Base-by-base conservation (phyloP, 2,888 invertebrate species). In the Drosophila picticornis region DNA sequence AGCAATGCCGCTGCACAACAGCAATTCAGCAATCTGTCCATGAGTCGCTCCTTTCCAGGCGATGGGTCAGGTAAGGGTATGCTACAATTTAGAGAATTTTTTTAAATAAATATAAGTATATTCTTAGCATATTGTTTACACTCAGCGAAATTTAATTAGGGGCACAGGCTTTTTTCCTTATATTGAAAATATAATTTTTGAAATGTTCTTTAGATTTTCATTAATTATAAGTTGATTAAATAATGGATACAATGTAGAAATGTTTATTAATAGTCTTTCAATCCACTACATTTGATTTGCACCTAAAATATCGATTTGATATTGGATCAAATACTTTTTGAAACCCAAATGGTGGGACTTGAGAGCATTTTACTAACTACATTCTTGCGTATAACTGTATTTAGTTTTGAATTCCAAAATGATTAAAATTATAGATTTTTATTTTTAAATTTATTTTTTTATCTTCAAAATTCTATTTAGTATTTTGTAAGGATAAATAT, bases 11-110 rank as follows among this genome's bases (percentile, higher is more conserved):
- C 90, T 48, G 90, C 91, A 52, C 92, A 91, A 69, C 91, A 91
- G 62, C 93, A 93, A 64, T 93, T 91, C 58, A 93, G 90, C 59
- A 93, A 93, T 78, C 90, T 93, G 88, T 90, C 91, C 75, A 92
- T 93, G 88, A 93, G 90, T 75, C 88, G 93, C 38, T 91, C 90
- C 19, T 93, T 92, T 80, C 91, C 92, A 40, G 89, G 91, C 59
- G 93, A 93, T 66, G 93, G 91, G 43, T 75, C 93, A 91, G 91
- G 93, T 92, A 92, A 91, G 83, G 83, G 81, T 91, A 77, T 25
- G 75, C 60, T 38, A 27, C 22, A 53, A 25, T 55, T 29, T 13
- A 48, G 4, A 48, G 50, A 32, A 7, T 36, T 72, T n/a, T 36
- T 43, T 5, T 2, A 43, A 22, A 43, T 5, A 43, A 2, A 38